Evolutionary conservation across 1,140 invertebrate species (phyloP), one percentile per base, ranked within the genome.

Genomic region (Megalonaias nervosa): DNA sequence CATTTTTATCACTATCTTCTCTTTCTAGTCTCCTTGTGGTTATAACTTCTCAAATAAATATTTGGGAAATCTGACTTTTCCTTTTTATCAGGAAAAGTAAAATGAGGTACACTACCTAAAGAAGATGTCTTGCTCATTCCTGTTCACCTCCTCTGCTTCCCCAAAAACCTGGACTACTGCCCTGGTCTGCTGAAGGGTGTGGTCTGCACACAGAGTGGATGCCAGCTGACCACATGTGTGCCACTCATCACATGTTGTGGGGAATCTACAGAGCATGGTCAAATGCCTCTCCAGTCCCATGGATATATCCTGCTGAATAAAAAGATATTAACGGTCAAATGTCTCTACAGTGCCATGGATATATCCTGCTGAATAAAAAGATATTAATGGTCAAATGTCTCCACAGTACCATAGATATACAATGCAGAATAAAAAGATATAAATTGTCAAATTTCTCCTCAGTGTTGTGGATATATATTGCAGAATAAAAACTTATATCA

Each of bases 221-320:
- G 82, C 82, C 62, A 88, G 71, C 17, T 75, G 58, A 6, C 85
- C 80, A 31, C 82, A 81, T 65, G 77, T 77, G 17, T 83, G 84
- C 31, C 64, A 31, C 2, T 38, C 9, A 2, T 16, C 15, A 55
- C 71, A 72, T 65, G 86, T 72, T 4, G 78, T 81, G 62, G 87
- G 86, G 65, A 87, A 87, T 31, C 65, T 80, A 57, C 80, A 79
- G 38, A 87, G 72, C 15, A 38, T 23, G 17, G 67, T 55, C 0
- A 84, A 65, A 11, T 75, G 16, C 3, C 71, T 62, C 15, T 81
- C 76, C 48, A 82, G 26, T 31, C 26, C 26, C 26, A 31, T 31
- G 26, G 26, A 31, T 31, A 31, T 31, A 31, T 31, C 26, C 26
- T 31, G 26, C 26, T 4, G 4, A 31, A 31, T 31, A 31, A 31